Percentiles rank a stretch among this genome's conserved stretches.
Conservation (phyloP, 2,113 vertebrate species). For the Bubalus kerabau region DNA sequence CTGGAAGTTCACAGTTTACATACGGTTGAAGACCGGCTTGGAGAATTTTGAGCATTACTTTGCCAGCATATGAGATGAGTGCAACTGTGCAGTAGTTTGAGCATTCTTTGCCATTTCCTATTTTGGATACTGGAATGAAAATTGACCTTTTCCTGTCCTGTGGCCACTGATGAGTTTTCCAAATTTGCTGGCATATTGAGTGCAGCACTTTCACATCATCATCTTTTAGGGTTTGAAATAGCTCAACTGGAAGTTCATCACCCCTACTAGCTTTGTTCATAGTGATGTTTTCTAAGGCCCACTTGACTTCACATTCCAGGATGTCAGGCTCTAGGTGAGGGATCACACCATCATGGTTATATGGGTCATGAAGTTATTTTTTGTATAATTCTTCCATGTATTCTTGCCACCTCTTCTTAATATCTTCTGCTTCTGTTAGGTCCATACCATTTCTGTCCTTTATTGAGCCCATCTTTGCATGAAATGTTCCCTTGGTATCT, state of each 20-base stretch:
- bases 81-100: not conserved
- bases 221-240: not conserved
- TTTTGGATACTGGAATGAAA: not conserved
- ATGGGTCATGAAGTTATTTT: too few relatives aligned
- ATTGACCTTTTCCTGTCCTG: not conserved
- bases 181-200: not conserved
- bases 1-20: rapidly evolving
- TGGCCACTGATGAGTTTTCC: not conserved
- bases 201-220: not conserved
- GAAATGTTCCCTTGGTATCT: too few relatives aligned
- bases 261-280: not conserved
- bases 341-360: too few relatives aligned
- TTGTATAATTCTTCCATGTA: too few relatives aligned
- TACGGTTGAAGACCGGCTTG: not conserved
- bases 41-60: not conserved
- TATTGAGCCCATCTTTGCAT: too few relatives aligned
- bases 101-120: not conserved
- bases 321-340: too few relatives aligned
- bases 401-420: too few relatives aligned
- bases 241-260: not conserved
- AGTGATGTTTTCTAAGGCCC: too few relatives aligned
- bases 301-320: too few relatives aligned
- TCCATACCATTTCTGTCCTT: too few relatives aligned
- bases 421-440: too few relatives aligned
- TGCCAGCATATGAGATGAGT: not conserved